Evolutionary conservation across 2,797 vertebrate species (phyloP).

Genomic region (Allochrocebus solatus): DNA sequence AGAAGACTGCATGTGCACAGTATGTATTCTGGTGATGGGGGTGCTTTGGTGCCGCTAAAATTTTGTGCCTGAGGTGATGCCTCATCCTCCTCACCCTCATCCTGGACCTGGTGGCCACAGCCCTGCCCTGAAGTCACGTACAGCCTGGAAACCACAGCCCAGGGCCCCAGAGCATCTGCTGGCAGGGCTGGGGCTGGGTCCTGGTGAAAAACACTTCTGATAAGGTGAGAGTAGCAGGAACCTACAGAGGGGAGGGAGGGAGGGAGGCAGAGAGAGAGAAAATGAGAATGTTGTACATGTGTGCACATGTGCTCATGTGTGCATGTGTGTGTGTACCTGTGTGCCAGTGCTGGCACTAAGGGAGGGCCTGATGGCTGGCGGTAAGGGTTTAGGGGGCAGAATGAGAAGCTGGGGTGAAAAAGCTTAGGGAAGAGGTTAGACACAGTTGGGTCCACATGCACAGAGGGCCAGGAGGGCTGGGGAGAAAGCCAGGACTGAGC

Average conservation of each 20-base stretch:
- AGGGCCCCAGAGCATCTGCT: neutral
- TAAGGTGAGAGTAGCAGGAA: neutral
- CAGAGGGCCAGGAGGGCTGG: neutral
- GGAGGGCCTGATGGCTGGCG: too few relatives aligned
- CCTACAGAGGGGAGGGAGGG: too few relatives aligned
- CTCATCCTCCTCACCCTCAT: neutral
- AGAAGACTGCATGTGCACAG: accelerated
- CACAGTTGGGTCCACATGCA: accelerated
- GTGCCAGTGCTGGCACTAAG: neutral
- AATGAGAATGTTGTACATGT: neutral
- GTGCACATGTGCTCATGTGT: too few relatives aligned
- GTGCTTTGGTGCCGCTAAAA: too few relatives aligned
- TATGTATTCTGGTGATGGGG: neutral
- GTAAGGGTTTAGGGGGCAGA: neutral
- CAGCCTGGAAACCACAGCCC: neutral
- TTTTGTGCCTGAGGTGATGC: neutral
- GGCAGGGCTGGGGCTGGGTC: neutral
- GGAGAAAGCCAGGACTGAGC: neutral
- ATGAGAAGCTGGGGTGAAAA: neutral
- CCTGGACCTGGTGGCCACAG: neutral
- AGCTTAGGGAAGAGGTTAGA: neutral
- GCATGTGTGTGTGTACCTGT: neutral
- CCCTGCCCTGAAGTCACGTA: neutral
- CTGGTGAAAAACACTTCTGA: neutral
- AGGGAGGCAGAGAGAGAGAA: accelerated